Conservation (phyloP, 1,140 invertebrate genomes). For the Probaryconus sp. region DNA sequence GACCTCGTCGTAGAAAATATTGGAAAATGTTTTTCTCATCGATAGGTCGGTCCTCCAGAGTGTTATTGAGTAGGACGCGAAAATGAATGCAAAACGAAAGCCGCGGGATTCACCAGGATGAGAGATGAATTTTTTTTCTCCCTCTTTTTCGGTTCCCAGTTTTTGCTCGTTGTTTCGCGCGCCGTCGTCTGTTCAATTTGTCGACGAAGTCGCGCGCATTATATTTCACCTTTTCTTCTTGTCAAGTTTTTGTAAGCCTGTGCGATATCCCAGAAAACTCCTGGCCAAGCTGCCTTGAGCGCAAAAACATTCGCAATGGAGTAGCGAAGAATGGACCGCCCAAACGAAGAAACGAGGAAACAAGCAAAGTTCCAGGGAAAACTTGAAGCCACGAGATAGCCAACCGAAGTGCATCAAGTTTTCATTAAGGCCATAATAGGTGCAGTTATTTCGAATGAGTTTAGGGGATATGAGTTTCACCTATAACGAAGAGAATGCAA, state of each 20-base stretch:
- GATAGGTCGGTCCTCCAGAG: constrained; percentile 37
- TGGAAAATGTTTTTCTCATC: constrained; percentile 35
- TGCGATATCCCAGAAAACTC: constrained; percentile 9
- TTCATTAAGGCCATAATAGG: constrained; percentile 57
- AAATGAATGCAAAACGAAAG: constrained; percentile 43
- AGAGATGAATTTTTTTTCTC: constrained; percentile 25
- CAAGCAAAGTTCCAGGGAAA: constrained; percentile 14
- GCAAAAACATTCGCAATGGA: constrained; percentile 6
- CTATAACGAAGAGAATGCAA: constrained; percentile 9
- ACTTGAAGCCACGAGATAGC: constrained; percentile 10
- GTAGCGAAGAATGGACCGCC: not conserved
- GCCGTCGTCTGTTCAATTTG: constrained; percentile 18
- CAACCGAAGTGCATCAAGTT: constrained; percentile 48
- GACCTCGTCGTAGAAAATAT: constrained; percentile 27
- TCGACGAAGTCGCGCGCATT: constrained; percentile 19
- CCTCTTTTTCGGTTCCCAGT: constrained; percentile 3
- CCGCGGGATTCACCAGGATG: not conserved
- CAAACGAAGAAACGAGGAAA: constrained; percentile 1
- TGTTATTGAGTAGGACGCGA: constrained; percentile 38
- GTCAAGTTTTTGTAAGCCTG: constrained; percentile 33
- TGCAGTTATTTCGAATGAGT: constrained; percentile 32
- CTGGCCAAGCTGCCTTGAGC: constrained; percentile 2
- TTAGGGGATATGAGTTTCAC: not conserved
- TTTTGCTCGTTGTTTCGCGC: constrained; percentile 15
- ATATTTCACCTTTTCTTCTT: constrained; percentile 44